Base-by-base conservation (phyloP, 2,888 invertebrate genomes). In the Apotomis turbidana region DNA sequence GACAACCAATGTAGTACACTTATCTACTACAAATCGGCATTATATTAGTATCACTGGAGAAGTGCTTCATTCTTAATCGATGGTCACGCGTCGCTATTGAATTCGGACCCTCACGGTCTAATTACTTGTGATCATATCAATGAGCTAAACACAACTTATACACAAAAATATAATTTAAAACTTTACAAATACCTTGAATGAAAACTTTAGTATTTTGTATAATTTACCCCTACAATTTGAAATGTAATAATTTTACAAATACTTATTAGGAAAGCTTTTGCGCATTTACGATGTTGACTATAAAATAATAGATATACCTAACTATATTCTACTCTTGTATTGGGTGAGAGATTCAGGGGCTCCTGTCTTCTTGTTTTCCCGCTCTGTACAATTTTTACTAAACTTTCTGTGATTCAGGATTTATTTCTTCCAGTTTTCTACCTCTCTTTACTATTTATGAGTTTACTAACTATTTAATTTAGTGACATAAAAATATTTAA, bases 271-370 rank as follows among this genome's bases (percentile, higher is more conserved):
- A 85, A 90, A 90, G 91, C 91, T 91, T 92, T 89, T 91, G 88
- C 83, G 88, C 89, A 88, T 93, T 90, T 93, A 93, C 91, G 86
- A 91, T 91, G 93, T 93, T 93, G 90, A 92, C 88, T 92, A 91
- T 89, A 91, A 85, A 83, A 87, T 89, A 89, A 87, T 85, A 84
- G 80, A 84, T 82, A 76, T 77, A n/a, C n/a, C n/a, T n/a, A 75
- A 77, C 76, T 85, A 84, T 80, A 77, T 77, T 85, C 81, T 85
- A 81, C 83, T 82, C 77, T 78, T 78, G 74, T 84, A 85, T 57
- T 57, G 6, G 36, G 62, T 62, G 49, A 68, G 51, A 85, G 80
- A 74, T 73, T 78, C 59, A 76, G 83, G 79, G 83, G 82, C 82
- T 87, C 80, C 78, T 78, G 75, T 80, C 77, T 80, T 77, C 74